A percentile compares a stretch with the other conserved stretches of the same genome.
phyloP scores from a whole-genome alignment of 92 coral and sea anemone genomes.

The Zoanthus sansibaricus region DNA sequence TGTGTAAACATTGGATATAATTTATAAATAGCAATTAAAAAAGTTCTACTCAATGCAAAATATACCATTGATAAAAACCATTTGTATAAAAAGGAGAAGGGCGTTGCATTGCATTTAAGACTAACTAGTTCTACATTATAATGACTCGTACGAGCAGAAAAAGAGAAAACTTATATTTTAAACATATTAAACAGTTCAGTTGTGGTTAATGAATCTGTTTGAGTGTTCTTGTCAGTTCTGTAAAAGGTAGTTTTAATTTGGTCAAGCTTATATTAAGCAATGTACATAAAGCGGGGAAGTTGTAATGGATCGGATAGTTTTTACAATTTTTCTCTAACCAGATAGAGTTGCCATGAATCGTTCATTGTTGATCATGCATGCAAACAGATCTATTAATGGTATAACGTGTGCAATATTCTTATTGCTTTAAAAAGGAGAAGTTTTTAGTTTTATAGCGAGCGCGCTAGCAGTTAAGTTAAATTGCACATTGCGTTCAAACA shows the following conservation, averaged over 20 bases:
- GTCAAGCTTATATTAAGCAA: slow-evolving; percentile 1
- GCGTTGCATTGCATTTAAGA: not conserved
- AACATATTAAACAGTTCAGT: not conserved
- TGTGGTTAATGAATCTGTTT: slow-evolving; percentile 2
- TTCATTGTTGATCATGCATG: not conserved
- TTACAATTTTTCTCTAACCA: not conserved
- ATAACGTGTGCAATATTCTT: no score
- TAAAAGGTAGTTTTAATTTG: slow-evolving; percentile 21
- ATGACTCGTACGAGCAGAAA: not conserved
- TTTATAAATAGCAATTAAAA: slow-evolving; percentile 18
- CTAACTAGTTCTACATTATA: not conserved
- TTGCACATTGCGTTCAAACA: no score
- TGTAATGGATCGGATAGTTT: slow-evolving; percentile 34
- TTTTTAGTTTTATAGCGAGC: not conserved
- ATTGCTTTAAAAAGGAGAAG: not conserved
- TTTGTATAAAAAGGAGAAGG: not conserved
- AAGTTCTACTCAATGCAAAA: not conserved
- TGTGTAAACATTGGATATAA: slow-evolving; percentile 1
- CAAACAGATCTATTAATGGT: not conserved
- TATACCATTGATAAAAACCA: not conserved
- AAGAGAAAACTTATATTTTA: not conserved
- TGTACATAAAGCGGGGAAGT: slow-evolving; percentile 19
- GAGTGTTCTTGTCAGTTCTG: slow-evolving; percentile 26
- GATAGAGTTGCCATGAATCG: slow-evolving; percentile 16
- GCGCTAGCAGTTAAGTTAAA: no score